These are phyloP conservation scores for Aspiorhynchus laticeps DNA, from an alignment of 2,113 vertebrate genomes.

Conservation along the genomic window DNA sequence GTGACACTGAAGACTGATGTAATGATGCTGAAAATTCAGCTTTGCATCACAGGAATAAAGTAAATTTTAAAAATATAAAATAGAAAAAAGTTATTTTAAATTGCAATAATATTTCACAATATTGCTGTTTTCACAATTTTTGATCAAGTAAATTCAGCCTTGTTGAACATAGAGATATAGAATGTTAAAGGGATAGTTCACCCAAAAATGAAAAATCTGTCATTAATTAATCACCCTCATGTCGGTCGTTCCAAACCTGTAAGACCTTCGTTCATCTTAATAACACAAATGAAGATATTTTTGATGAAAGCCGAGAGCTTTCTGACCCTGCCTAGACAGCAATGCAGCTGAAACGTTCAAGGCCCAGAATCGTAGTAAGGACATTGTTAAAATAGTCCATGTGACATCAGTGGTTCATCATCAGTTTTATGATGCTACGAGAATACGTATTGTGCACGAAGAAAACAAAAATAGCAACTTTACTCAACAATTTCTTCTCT, in stretches of 20 bases:
- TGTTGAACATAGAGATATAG: background rate
- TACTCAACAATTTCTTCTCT: background rate
- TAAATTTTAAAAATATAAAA: background rate
- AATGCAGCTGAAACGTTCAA: background rate
- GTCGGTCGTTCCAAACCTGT: background rate
- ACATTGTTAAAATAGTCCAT: background rate
- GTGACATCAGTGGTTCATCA: background rate
- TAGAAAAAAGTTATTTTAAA: background rate
- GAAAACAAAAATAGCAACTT: background rate
- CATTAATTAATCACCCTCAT: background rate
- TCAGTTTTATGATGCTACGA: background rate
- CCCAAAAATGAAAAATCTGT: background rate
- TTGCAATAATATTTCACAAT: background rate
- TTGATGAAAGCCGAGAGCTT: background rate
- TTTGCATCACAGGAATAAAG: background rate
- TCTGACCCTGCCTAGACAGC: background rate
- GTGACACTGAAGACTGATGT: too few species aligned
- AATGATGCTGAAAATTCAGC: background rate
- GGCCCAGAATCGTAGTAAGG: background rate
- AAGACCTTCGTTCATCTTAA: background rate
- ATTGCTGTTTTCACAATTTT: background rate
- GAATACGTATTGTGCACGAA: background rate
- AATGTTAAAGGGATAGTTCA: background rate
- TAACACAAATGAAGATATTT: background rate
- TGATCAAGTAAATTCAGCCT: background rate